Evolutionary conservation across 2,113 vertebrate genomes (phyloP).

Genomic region (Raja brachyura): DNA sequence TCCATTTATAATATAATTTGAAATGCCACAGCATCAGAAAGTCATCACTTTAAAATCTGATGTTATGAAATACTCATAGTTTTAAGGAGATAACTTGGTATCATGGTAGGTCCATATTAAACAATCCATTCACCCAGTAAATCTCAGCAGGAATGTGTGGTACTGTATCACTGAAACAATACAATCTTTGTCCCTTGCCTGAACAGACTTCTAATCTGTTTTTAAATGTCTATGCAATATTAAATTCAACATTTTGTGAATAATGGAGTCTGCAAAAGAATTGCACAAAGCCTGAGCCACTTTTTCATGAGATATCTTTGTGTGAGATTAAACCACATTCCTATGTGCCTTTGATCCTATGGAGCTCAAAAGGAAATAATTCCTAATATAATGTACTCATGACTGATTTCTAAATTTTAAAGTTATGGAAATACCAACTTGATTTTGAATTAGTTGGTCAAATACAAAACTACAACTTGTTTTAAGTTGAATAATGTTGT

Average conservation of each 20-base stretch:
- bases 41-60: neutral
- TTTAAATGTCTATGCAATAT: neutral
- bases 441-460: too few relatives aligned
- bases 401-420: too few relatives aligned
- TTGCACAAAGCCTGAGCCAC: too few relatives aligned
- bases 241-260: constrained; percentile 8
- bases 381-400: too few relatives aligned
- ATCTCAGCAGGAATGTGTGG: neutral
- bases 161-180: neutral
- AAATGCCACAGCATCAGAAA: too few relatives aligned
- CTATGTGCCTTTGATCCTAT: too few relatives aligned
- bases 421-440: too few relatives aligned
- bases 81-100: neutral
- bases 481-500: too few relatives aligned
- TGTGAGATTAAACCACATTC: too few relatives aligned
- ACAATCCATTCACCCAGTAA: neutral
- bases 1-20: neutral
- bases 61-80: neutral
- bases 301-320: too few relatives aligned
- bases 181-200: neutral
- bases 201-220: neutral
- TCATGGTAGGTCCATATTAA: neutral
- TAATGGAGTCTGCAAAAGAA: neutral
- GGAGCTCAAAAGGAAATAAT: too few relatives aligned
- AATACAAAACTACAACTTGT: too few relatives aligned